These are phyloP conservation scores for Phalacrocorax brasilianus DNA, from an alignment of 2,113 vertebrate genomes.

Conservation along the genomic window DNA sequence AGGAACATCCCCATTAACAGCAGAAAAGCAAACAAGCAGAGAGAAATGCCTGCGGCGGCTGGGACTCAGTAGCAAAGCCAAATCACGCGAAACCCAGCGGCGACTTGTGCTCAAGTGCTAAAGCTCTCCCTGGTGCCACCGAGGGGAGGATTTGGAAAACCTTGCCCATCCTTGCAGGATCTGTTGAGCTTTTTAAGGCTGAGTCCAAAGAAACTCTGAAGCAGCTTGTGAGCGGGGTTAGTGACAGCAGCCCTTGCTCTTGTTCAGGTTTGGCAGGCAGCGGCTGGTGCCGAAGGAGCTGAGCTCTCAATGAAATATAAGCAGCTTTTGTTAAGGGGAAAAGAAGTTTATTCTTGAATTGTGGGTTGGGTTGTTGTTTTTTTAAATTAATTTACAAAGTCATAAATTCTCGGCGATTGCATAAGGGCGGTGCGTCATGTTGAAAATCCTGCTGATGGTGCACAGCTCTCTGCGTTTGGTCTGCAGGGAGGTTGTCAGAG, in stretches of 20 bases:
- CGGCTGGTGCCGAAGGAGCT: neutral
- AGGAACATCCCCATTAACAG: neutral
- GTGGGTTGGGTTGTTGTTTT: constrained; percentile 24
- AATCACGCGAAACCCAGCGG: neutral
- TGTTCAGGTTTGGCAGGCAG: constrained; percentile 18
- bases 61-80: neutral
- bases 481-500: neutral
- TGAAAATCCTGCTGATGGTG: constrained; percentile 42
- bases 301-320: neutral
- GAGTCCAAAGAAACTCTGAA: neutral
- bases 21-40: neutral
- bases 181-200: neutral
- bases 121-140: neutral
- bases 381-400: constrained; percentile 23
- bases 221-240: neutral
- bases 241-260: neutral
- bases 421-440: constrained; percentile 2
- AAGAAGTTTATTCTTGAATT: constrained; percentile 24
- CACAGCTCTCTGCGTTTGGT: neutral
- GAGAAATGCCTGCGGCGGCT: neutral
- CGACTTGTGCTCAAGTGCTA: neutral
- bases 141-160: neutral
- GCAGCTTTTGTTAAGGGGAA: constrained; percentile 11
- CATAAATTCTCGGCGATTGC: constrained; percentile 17
- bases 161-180: neutral